Evolutionary conservation across 2,113 vertebrate species (phyloP).

Genomic region (Trichomycterus rosablanca): DNA sequence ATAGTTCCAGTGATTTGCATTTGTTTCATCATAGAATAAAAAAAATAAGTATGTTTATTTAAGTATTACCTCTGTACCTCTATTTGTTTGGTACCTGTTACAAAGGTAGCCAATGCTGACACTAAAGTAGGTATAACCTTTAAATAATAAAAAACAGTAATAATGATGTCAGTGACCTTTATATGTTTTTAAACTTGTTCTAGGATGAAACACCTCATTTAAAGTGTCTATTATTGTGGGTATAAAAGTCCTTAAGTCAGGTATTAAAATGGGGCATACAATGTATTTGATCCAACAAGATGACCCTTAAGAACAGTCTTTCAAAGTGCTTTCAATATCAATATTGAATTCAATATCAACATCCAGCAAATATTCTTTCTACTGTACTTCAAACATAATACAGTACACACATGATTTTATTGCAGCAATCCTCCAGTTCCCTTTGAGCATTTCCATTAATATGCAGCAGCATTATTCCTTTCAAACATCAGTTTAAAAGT

Average conservation of each 20-base stretch:
- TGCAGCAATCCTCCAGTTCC: constrained; percentile 62
- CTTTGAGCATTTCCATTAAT: constrained; percentile 55
- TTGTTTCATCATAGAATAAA: constrained; percentile 52
- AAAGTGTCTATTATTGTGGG: constrained; percentile 1
- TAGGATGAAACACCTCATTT: constrained; percentile 17
- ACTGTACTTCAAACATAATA: constrained; percentile 12
- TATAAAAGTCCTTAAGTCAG: constrained; percentile 1
- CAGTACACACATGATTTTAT: constrained; percentile 39
- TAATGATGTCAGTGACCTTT: constrained; percentile 5
- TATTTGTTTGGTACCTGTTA: constrained; percentile 46
- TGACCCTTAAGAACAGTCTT: constrained; percentile 32
- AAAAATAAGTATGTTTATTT: constrained; percentile 56
- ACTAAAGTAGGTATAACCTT: constrained; percentile 14
- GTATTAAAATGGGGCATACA: neutral
- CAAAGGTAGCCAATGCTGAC: constrained; percentile 40
- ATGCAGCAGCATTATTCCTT: constrained; percentile 65
- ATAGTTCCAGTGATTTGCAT: constrained; percentile 67
- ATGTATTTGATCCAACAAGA: constrained; percentile 24
- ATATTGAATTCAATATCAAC: constrained; percentile 30
- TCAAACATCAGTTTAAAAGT: constrained; percentile 44
- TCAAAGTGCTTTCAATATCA: constrained; percentile 38
- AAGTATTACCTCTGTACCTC: constrained; percentile 35
- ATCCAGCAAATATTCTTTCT: constrained; percentile 24
- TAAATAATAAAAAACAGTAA: constrained; percentile 1
- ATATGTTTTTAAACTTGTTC: constrained; percentile 15